These are phyloP conservation scores for Falco biarmicus DNA, from an alignment of 2,797 vertebrate species.

Conservation along the genomic window DNA sequence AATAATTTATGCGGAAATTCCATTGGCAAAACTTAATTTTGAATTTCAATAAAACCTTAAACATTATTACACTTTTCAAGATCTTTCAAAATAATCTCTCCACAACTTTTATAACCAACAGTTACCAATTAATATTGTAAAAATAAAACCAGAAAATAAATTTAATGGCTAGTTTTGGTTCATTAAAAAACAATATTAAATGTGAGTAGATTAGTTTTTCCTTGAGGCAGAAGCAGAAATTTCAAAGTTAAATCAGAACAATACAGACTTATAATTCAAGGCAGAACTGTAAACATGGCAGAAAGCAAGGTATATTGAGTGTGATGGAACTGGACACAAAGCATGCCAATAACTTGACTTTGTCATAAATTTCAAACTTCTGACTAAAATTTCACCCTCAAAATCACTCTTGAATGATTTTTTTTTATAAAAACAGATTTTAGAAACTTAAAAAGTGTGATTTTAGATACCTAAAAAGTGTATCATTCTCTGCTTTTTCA, in stretches of 20 bases:
- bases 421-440: not conserved
- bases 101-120: not conserved
- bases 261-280: not conserved
- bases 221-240: not conserved
- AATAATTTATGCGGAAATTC: conserved; percentile 67
- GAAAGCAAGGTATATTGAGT: not conserved
- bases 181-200: not conserved
- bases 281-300: not conserved
- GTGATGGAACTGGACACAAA: not conserved
- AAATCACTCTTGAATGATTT: not conserved
- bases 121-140: not conserved
- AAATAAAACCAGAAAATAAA: not conserved
- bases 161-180: not conserved
- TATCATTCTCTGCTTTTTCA: not conserved
- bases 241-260: not conserved
- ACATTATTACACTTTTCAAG: not conserved
- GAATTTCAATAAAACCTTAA: conserved; percentile 38
- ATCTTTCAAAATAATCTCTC: conserved; percentile 14
- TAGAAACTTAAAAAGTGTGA: too few relatives aligned
- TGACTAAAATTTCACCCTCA: not conserved
- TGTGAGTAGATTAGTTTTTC: not conserved
- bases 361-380: not conserved
- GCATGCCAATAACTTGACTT: not conserved
- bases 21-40: conserved; percentile 60
- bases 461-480: not conserved